Conservation (phyloP, 2,113 vertebrate genomes). For the Takifugu bimaculatus region DNA sequence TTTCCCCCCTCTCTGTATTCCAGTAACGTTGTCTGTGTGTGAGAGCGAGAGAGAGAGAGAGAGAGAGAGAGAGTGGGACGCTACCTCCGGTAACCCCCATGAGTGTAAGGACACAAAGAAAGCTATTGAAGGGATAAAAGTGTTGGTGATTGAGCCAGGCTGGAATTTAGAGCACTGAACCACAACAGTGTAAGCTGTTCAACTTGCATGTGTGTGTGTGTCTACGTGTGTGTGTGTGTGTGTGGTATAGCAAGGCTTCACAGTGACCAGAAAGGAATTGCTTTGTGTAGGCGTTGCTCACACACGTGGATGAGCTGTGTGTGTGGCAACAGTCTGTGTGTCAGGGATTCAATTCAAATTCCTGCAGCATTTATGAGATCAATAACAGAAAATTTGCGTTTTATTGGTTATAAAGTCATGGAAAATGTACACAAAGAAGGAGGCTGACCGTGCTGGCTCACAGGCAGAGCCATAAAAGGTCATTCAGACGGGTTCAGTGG, state of each 20-base stretch:
- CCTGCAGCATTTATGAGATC: too few species aligned
- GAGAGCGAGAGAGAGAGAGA: constrained; percentile 14
- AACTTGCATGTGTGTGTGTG: constrained; percentile 13
- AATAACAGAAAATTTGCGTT: too few species aligned
- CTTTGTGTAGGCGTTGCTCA: constrained; percentile 3
- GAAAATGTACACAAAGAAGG: too few species aligned
- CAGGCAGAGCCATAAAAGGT: too few species aligned
- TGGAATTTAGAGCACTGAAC: constrained; percentile 64
- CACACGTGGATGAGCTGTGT: not conserved
- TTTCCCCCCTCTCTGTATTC: constrained; percentile 13
- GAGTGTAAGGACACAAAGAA: constrained; percentile 63
- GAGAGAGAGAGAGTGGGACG: constrained; percentile 5
- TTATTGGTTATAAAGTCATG: too few species aligned
- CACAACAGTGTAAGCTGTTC: constrained; percentile 51
- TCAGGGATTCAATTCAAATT: not conserved
- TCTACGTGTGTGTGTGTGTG: constrained; percentile 1
- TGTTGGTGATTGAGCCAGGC: constrained; percentile 45
- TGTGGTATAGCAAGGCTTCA: not conserved
- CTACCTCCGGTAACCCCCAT: constrained; percentile 28
- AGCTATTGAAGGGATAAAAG: constrained; percentile 66
- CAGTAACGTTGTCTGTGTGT: rapidly evolving
- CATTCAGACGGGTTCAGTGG: too few species aligned
- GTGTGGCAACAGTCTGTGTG: not conserved
- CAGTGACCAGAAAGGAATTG: constrained; percentile 4
- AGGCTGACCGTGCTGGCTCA: too few species aligned